Base-by-base conservation (phyloP, 1,140 invertebrate species). In the Magallana ariakensis region DNA sequence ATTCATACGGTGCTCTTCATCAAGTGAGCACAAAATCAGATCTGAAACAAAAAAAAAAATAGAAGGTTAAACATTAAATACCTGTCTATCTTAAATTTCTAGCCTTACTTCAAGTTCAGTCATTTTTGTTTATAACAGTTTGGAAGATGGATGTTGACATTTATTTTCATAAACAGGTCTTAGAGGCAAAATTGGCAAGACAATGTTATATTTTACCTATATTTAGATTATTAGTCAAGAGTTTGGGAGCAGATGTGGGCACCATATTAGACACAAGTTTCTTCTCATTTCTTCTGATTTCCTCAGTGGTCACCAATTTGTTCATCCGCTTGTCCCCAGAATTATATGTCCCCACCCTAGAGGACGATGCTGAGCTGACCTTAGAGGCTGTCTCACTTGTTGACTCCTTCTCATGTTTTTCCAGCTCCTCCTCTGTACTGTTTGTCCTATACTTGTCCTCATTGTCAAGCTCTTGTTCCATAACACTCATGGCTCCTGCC, bases 401-500 rank as follows among this genome's bases (percentile, higher is more conserved):
- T 56, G 85, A 86, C 81, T 88, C 87, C n/a, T 70, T 88, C n/a
- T 88, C 87, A 19, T 88, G 85, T 70, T 88, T 88, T 53, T 88
- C 87, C 13, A 75, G 16, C 15, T 87, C 55, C 19, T 85, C 84
- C 6, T 60, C 26, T 70, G n/a, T 15, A 22, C 55, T 84, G 26
- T 11, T 33, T 33, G 16, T 55, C n/a, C 19, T 57, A 16, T 55
- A n/a, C 75, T 84, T 80, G 19, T 70, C 82, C 82, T 62, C 53
- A 15, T 11, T 81, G 22, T 16, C 26, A 46, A 88, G 33, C 19
- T 88, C 84, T 7, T 83, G 66, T 33, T 88, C 87, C 81, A 88
- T 88, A n/a, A 60, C 85, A 26, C 54, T 83, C 54, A 88, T 60
- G 60, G 87, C 87, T 11, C 85, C 62, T 19, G 81, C 60, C 22